phyloP scores from a whole-genome alignment of 2,797 vertebrate genomes.

The Geotrypetes seraphini region DNA sequence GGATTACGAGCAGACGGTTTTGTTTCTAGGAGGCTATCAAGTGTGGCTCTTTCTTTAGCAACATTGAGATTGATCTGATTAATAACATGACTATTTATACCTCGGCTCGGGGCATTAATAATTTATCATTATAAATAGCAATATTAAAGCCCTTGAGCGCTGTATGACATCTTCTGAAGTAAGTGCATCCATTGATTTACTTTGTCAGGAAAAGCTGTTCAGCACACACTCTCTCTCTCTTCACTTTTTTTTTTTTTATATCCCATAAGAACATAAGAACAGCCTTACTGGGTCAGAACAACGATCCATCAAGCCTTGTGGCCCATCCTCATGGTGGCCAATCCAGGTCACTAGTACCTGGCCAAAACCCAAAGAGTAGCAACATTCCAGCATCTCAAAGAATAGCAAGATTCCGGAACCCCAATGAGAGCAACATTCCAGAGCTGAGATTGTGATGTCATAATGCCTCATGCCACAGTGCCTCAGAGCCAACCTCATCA shows the following conservation, averaged over 20 bases:
- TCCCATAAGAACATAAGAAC: no score
- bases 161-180: not conserved
- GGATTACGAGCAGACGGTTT: not conserved
- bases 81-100: conserved; percentile 2
- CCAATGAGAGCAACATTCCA: no score
- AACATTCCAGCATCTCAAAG: no score
- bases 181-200: not conserved
- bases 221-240: not conserved
- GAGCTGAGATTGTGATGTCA: no score
- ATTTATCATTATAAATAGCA: conserved; percentile 3
- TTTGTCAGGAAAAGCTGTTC: not conserved
- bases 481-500: no score
- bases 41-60: not conserved
- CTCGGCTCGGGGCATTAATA: not conserved
- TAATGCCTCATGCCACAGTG: no score
- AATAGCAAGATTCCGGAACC: no score
- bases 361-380: no score
- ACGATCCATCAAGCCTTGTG: no score
- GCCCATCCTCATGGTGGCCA: no score
- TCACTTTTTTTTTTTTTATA: conserved; percentile 2
- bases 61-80: conserved; percentile 1
- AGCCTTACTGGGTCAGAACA: no score
- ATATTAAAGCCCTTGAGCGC: not conserved
- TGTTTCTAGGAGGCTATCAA: not conserved
- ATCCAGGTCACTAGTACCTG: no score